phyloP scores from a whole-genome alignment of 2,797 vertebrate species.

The Gallirallus australis region DNA sequence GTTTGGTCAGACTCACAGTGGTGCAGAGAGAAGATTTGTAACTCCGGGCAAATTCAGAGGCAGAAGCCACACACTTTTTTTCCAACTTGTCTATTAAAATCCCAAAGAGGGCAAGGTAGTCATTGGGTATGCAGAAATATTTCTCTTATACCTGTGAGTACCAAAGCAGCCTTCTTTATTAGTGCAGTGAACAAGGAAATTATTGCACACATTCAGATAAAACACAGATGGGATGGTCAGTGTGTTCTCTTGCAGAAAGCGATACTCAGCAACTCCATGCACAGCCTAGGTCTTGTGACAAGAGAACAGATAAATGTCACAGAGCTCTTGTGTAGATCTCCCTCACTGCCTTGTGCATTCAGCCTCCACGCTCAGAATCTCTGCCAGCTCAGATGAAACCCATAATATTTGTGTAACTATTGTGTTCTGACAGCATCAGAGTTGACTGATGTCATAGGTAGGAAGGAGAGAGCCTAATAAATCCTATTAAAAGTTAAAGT shows the following conservation, averaged over 20 bases:
- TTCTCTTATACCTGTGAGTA: not conserved
- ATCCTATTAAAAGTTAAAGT: slow-evolving; percentile 67
- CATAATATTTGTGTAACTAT: slow-evolving; percentile 16
- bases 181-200: slow-evolving; percentile 25
- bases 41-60: not conserved
- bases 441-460: slow-evolving; percentile 29
- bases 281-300: not conserved
- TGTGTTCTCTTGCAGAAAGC: not conserved
- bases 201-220: not conserved
- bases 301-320: not conserved
- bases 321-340: not conserved
- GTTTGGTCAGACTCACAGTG: not conserved
- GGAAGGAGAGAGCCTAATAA: slow-evolving; percentile 56
- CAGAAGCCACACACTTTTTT: not conserved
- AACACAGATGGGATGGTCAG: not conserved
- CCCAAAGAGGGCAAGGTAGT: slow-evolving; percentile 42
- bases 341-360: slow-evolving; percentile 6
- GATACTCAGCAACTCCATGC: not conserved
- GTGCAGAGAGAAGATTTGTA: not conserved
- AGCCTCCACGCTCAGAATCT: slow-evolving; percentile 16
- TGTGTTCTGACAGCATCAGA: slow-evolving; percentile 47
- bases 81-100: slow-evolving; percentile 15
- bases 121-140: slow-evolving; percentile 26
- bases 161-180: slow-evolving; percentile 21
- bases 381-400: slow-evolving; percentile 2